Evolutionary conservation across 2,888 invertebrate species (phyloP).

Genomic region (Cerastis leucographa): DNA sequence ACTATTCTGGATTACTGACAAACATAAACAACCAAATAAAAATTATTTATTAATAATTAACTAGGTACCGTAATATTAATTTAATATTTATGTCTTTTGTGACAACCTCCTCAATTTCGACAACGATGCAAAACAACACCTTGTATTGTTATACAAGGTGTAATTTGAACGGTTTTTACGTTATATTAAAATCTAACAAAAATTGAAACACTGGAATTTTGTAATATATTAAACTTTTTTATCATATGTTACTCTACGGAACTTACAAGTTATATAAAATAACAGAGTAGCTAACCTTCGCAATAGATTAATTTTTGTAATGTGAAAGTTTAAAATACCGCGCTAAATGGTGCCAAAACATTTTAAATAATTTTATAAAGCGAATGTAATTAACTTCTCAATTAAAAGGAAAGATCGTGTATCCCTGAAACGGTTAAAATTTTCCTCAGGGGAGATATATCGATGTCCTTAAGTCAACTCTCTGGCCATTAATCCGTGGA

Average conservation of each 20-base stretch:
- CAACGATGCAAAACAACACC: no score
- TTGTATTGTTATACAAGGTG: no score
- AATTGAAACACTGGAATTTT: no score
- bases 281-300: background rate
- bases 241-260: background rate
- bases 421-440: constrained; percentile 54
- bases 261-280: background rate
- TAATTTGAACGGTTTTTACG: no score
- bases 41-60: no score
- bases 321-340: background rate
- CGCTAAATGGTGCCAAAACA: constrained; percentile 27
- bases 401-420: constrained; percentile 59
- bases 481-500: constrained; percentile 53
- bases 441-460: constrained; percentile 59
- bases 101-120: no score
- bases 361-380: constrained; percentile 32
- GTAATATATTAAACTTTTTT: no score
- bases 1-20: no score
- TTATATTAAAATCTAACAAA: no score
- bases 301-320: background rate
- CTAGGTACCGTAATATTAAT: no score
- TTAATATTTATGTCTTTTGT: no score
- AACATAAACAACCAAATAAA: no score
- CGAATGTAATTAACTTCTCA: constrained; percentile 57
- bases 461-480: constrained; percentile 54